phyloP scores from a whole-genome alignment of 2,888 invertebrate species.

The Conomelus anceps region DNA sequence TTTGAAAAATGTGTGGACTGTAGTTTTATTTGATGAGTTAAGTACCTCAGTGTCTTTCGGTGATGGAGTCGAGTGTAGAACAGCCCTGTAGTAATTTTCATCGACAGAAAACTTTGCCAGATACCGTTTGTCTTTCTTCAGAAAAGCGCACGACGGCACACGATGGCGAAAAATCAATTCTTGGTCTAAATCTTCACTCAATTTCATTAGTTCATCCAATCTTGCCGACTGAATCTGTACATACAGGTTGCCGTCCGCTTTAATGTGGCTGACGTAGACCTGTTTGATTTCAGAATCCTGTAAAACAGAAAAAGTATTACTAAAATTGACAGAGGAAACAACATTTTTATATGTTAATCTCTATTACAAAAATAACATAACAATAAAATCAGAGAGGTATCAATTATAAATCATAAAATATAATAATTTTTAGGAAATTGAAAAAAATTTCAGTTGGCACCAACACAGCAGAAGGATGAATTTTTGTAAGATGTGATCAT shows the following conservation, averaged over 20 bases:
- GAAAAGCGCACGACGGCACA: not conserved
- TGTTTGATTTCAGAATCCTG: not conserved
- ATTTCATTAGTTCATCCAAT: not conserved
- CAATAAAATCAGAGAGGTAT: too few relatives aligned
- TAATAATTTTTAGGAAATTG: too few relatives aligned
- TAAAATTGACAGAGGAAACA: not conserved
- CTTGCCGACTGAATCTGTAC: not conserved
- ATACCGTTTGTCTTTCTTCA: not conserved
- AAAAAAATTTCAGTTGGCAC: too few relatives aligned
- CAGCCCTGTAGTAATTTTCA: not conserved
- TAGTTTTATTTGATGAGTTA: too few relatives aligned
- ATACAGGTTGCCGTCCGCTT: not conserved
- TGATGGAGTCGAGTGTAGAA: not conserved
- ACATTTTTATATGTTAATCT: not conserved
- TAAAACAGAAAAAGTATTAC: not conserved
- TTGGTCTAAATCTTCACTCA: not conserved
- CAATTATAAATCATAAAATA: too few relatives aligned
- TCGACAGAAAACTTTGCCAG: not conserved
- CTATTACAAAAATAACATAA: too few relatives aligned
- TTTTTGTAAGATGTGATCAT: too few relatives aligned
- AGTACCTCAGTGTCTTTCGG: not conserved
- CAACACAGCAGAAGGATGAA: too few relatives aligned
- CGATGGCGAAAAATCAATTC: not conserved
- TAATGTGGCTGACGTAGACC: not conserved
- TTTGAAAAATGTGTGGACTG: too few relatives aligned